Base-by-base conservation (phyloP, 2,113 vertebrate species). In the Pollimyrus isidori region DNA sequence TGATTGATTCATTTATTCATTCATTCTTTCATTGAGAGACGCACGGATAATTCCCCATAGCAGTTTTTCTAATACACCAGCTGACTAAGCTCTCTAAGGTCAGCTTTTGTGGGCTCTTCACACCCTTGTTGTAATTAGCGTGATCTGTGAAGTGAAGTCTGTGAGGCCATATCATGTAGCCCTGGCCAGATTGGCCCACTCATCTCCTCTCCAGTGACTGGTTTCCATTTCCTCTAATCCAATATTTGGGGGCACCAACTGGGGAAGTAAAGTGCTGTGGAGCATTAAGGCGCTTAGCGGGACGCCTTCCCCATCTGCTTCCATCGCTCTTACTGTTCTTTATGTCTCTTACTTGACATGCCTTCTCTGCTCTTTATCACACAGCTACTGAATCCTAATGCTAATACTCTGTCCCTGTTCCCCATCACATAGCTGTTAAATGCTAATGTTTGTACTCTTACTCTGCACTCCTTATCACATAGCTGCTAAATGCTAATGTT, bases 181-280 rank as follows among this genome's bases (percentile, higher is more conserved):
- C 82, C 82, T 23, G 23, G 45, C 82, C 73, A 42, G 30, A 42
- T 17, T 80, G 73, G 15, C 13, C 42, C 45, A 10, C 35, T n/a
- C 48, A 49, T 76, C 89, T 88, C 89, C 69, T 90, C 87, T 82
- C 15, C 35, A 21, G 50, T 49, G 76, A 58, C 87, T 58, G 53
- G 56, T 76, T 87, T 45, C 50, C 45, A 53, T 90, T 53, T 88
- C 69, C 80, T 21, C 56, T 90, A 90, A 90, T 90, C 90, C 80
- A 88, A 88, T 88, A 48, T 84, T 19, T 90, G 87, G 30, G 56
- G 73, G 86, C 39, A 30, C 80, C 53, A 84, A 56, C 39, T 85
- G 65, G 73, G 56, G 76, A 90, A 88, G 87, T 88, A 46, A 49
- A 82, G 73, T 17, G 15, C 50, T 56, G 85, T 56, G 17, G 23